Conservation (phyloP, 2,888 invertebrate species). For the Eupithecia tripunctaria region DNA sequence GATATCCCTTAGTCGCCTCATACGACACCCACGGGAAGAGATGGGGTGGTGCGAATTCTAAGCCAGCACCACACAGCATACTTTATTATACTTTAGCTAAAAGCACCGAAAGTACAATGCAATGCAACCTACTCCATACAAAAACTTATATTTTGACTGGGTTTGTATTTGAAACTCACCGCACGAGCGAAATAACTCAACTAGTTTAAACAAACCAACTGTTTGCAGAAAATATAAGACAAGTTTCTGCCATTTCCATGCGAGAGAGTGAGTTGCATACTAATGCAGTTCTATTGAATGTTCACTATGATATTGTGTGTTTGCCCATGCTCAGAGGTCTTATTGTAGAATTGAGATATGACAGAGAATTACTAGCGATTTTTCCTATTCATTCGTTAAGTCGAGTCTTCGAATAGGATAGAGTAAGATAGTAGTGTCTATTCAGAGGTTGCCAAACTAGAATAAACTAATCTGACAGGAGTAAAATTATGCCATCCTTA, state of each 20-base stretch:
- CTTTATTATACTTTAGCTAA: no score
- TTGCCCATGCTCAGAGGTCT: not conserved
- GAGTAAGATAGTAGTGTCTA: no score
- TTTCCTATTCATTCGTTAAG: no score
- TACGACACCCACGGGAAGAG: no score
- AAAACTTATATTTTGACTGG: not conserved
- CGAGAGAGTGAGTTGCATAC: not conserved
- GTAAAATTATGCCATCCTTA: no score
- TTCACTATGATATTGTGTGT: not conserved
- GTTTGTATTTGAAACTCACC: not conserved
- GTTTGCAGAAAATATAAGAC: not conserved
- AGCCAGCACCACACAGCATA: no score
- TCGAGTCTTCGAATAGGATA: no score
- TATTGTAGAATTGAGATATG: not conserved
- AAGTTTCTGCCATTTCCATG: not conserved
- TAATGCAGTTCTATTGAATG: not conserved
- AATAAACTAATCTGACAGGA: no score
- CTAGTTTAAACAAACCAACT: not conserved
- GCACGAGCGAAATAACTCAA: not conserved
- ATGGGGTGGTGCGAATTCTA: no score
- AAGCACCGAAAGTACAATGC: not conserved
- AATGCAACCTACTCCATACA: not conserved
- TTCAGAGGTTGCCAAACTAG: no score
- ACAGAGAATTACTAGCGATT: no score
- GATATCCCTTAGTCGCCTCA: no score